phyloP scores from a whole-genome alignment of 2,797 vertebrate species.

The Galaxias olidus region DNA sequence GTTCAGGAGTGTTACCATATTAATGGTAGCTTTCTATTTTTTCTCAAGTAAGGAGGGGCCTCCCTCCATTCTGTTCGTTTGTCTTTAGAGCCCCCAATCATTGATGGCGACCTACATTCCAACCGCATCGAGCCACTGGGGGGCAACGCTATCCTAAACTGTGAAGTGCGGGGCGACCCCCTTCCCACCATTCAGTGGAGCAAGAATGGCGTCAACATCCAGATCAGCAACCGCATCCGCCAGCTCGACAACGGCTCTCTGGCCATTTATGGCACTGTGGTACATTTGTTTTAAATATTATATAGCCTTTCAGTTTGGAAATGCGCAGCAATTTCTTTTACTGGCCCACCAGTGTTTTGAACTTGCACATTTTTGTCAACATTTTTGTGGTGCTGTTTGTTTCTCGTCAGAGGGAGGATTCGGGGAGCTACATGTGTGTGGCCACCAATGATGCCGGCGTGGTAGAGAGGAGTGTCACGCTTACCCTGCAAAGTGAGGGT shows the following conservation, averaged over 20 bases:
- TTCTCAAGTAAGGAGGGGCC: too few relatives aligned
- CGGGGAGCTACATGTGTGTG: conserved; percentile 90
- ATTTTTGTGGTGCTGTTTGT: not conserved
- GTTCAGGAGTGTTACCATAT: not conserved
- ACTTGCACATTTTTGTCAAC: not conserved
- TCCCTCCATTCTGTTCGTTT: too few relatives aligned
- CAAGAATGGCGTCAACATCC: conserved; percentile 83
- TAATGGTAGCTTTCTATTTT: not conserved
- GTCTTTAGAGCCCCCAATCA: conserved; percentile 89
- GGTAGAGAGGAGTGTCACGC: conserved; percentile 85
- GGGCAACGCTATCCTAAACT: conserved; percentile 89
- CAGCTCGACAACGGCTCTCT: conserved; percentile 92
- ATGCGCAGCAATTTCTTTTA: not conserved
- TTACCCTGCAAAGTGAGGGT: conserved; percentile 89
- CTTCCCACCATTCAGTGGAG: conserved; percentile 92
- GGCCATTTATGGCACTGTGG: conserved; percentile 92
- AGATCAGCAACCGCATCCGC: conserved; percentile 81
- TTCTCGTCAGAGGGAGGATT: conserved; percentile 86
- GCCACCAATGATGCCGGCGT: conserved; percentile 91
- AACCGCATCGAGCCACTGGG: conserved; percentile 89
- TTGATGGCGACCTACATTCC: conserved; percentile 86
- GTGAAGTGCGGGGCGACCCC: conserved; percentile 92
- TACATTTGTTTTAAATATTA: conserved; percentile 53
- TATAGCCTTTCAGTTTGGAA: not conserved
- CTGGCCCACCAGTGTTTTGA: too few relatives aligned